These are phyloP conservation scores for Hemaris fuciformis DNA, from an alignment of 2,888 invertebrate genomes.

Conservation along the genomic window DNA sequence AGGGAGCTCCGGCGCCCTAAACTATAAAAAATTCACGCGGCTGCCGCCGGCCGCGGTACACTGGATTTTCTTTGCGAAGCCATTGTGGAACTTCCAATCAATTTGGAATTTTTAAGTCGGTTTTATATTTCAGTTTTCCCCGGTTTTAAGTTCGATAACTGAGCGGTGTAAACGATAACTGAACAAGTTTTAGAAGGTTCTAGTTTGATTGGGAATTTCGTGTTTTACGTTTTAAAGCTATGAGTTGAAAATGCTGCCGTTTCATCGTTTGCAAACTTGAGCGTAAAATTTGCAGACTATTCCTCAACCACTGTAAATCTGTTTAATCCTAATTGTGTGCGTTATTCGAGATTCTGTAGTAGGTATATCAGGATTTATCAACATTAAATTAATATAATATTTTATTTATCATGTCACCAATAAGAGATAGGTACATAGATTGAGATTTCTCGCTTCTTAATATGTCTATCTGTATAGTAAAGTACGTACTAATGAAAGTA, in stretches of 20 bases:
- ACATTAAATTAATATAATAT: too few species aligned
- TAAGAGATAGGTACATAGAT: too few species aligned
- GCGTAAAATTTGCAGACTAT: not conserved
- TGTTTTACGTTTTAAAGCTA: not conserved
- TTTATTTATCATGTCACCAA: too few species aligned
- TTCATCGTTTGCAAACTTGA: not conserved
- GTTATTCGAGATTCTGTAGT: too few species aligned
- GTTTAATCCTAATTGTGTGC: too few species aligned
- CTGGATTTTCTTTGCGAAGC: constrained; percentile 13
- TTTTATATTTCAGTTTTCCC: not conserved
- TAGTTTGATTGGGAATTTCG: not conserved
- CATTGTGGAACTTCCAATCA: constrained; percentile 7
- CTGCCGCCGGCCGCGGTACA: constrained; percentile 30
- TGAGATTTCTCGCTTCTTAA: too few species aligned
- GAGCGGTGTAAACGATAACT: not conserved
- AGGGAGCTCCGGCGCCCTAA: constrained; percentile 57
- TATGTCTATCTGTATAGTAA: too few species aligned
- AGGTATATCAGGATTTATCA: too few species aligned
- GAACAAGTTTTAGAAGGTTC: not conserved
- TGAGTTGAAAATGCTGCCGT: not conserved
- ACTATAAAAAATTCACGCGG: constrained; percentile 73
- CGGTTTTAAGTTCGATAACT: not conserved
- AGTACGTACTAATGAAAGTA: too few species aligned
- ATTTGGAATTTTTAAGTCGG: constrained; percentile 20
- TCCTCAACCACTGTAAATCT: too few species aligned